phyloP scores from a whole-genome alignment of 2,113 vertebrate species.

The Microcebus ravelobensis region DNA sequence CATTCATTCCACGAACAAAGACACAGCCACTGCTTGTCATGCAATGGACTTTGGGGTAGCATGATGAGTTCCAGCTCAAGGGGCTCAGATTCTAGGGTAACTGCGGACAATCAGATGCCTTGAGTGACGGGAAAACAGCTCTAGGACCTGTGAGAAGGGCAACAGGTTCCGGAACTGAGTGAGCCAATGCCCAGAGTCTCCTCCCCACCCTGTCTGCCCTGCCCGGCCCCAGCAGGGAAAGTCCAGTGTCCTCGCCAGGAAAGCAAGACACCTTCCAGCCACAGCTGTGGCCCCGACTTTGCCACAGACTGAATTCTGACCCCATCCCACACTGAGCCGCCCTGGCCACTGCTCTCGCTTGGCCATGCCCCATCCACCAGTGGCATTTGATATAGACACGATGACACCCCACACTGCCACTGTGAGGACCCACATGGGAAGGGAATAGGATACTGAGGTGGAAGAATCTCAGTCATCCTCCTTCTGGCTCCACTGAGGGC shows the following conservation, averaged over 20 bases:
- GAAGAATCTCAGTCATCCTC: background rate
- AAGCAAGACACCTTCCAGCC: background rate
- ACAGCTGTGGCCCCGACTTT: background rate
- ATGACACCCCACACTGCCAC: background rate
- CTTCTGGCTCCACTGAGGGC: background rate
- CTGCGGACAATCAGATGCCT: background rate
- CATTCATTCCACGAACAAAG: conserved; percentile 32
- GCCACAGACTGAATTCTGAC: background rate
- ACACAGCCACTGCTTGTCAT: background rate
- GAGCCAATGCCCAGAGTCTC: background rate
- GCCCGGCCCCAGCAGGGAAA: background rate
- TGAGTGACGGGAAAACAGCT: background rate
- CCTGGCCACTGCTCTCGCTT: background rate
- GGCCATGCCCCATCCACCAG: too few species aligned
- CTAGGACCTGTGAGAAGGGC: background rate
- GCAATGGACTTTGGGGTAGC: background rate
- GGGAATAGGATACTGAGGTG: background rate
- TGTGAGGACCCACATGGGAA: background rate
- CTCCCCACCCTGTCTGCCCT: background rate
- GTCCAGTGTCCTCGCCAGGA: background rate
- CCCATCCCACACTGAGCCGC: background rate
- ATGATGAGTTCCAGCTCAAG: background rate
- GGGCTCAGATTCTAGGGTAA: background rate
- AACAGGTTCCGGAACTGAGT: background rate
- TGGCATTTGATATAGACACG: background rate